Percentiles rank a stretch among this genome's conserved stretches.
These are phyloP conservation scores for Anthoptus insignis DNA, from an alignment of 2,888 invertebrate genomes.

Conservation along the genomic window DNA sequence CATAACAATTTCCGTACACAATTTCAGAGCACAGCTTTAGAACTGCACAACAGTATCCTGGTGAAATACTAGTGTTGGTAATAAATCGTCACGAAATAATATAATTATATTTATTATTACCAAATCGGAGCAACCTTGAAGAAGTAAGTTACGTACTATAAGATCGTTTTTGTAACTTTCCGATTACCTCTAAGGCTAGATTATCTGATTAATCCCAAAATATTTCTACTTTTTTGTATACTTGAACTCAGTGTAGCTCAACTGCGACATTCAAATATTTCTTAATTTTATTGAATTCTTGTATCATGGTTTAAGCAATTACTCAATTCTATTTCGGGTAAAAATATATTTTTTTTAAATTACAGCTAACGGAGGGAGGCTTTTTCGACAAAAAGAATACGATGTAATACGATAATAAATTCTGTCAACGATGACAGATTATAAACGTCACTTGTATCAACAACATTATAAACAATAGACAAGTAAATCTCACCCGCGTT, in stretches of 20 bases:
- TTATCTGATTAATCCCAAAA: not conserved
- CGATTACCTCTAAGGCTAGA: slow-evolving; percentile 4
- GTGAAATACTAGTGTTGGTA: not conserved
- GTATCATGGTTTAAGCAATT: no score
- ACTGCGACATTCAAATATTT: not conserved
- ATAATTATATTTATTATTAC: slow-evolving; percentile 1
- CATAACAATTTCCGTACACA: no score
- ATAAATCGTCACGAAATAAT: slow-evolving; percentile 4
- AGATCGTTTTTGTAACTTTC: slow-evolving; percentile 2
- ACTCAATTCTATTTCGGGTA: no score
- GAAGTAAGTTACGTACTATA: not conserved
- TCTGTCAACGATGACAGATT: no score
- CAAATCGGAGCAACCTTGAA: slow-evolving; percentile 8
- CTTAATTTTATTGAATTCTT: no score
- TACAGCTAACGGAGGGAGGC: no score
- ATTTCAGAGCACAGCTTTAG: not conserved
- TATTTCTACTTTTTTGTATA: no score
- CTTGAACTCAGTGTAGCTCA: no score
- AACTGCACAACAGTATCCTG: not conserved
- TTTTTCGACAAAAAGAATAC: no score
- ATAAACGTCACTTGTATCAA: not conserved
- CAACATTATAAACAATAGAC: no score
- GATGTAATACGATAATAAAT: no score
- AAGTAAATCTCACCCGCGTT: slow-evolving; percentile 89
- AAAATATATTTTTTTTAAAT: no score